These are phyloP conservation scores for Lysandra bellargus DNA, from an alignment of 2,888 invertebrate species.

Conservation along the genomic window DNA sequence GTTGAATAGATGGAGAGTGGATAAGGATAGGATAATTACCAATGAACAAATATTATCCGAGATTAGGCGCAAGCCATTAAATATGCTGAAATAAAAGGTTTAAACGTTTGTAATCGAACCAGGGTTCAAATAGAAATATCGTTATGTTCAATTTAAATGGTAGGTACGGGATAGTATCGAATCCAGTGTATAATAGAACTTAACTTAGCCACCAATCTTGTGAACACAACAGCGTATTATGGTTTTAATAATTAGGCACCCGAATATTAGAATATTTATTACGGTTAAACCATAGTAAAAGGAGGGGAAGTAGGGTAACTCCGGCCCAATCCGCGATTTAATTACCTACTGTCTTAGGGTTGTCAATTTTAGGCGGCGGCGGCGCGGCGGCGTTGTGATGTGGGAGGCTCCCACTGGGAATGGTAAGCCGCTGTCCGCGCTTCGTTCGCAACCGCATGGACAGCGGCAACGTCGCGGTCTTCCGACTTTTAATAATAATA, in stretches of 20 bases:
- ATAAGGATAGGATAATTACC: slow-evolving; percentile 65
- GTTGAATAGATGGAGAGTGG: slow-evolving; percentile 33
- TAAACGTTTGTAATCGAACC: slow-evolving; percentile 48
- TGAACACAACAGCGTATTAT: not conserved
- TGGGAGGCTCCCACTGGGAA: too few relatives aligned
- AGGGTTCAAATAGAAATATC: slow-evolving; percentile 60
- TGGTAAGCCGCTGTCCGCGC: too few relatives aligned
- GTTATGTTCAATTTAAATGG: slow-evolving; percentile 45
- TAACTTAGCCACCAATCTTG: not conserved
- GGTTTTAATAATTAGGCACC: not conserved
- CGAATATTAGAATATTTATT: not conserved
- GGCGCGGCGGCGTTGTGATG: too few relatives aligned
- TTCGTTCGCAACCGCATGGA: too few relatives aligned
- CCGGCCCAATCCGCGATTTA: too few relatives aligned
- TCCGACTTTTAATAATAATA: too few relatives aligned
- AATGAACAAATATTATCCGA: slow-evolving; percentile 66
- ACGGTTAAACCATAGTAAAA: too few relatives aligned
- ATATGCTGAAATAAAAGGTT: slow-evolving; percentile 74
- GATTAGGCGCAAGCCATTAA: slow-evolving; percentile 80
- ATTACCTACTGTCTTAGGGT: too few relatives aligned
- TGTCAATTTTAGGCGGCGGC: too few relatives aligned
- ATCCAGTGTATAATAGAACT: not conserved
- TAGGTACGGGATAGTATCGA: too few relatives aligned
- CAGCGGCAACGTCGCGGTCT: too few relatives aligned
- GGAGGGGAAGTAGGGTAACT: too few relatives aligned